Percentiles rank a stretch among this genome's conserved stretches.
phyloP scores from a whole-genome alignment of 2,888 invertebrate genomes.

The Drosophila fulvimacula region DNA sequence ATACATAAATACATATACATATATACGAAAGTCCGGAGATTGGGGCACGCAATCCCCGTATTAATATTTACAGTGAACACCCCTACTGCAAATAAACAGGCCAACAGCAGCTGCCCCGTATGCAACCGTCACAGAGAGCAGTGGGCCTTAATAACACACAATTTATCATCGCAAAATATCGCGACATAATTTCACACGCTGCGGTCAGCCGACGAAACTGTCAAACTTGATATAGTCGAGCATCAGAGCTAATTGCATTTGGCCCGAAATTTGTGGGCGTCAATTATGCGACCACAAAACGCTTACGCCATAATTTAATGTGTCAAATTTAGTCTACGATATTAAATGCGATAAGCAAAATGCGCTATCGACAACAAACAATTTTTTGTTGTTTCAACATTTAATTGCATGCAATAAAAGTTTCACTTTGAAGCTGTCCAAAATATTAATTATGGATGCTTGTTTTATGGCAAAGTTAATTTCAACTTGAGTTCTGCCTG shows the following conservation, averaged over 20 bases:
- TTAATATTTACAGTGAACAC: constrained; percentile 4
- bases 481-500: too few relatives aligned
- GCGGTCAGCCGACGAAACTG: constrained; percentile 64
- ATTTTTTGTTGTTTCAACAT: too few relatives aligned
- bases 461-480: not conserved
- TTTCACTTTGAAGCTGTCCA: not conserved
- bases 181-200: constrained; percentile 57
- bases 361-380: not conserved
- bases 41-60: not conserved
- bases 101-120: constrained; percentile 16
- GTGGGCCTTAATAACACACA: constrained; percentile 32
- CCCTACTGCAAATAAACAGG: constrained; percentile 48
- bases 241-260: constrained; percentile 38
- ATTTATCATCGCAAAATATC: constrained; percentile 57
- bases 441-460: not conserved
- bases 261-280: constrained; percentile 37
- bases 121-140: constrained; percentile 2
- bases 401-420: constrained; percentile 1
- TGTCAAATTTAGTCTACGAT: constrained; percentile 25
- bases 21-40: not conserved
- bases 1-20: too few relatives aligned
- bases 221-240: constrained; percentile 48
- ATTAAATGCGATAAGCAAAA: not conserved
- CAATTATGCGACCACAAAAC: constrained; percentile 60
- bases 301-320: constrained; percentile 28